Evolutionary conservation across 2,797 vertebrate genomes (phyloP).

Genomic region (Enteromius anoplus): DNA sequence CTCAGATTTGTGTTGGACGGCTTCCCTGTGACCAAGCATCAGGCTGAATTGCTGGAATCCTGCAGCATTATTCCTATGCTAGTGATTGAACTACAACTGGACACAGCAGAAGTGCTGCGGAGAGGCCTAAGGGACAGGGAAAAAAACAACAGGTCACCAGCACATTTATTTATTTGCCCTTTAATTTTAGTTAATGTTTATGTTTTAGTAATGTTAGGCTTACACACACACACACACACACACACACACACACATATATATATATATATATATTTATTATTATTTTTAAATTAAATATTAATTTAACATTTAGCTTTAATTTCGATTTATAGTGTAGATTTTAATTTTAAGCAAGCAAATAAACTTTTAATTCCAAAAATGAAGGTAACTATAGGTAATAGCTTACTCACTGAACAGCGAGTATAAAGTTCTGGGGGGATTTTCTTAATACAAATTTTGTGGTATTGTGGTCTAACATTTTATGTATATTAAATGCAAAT

Average conservation of each 20-base stretch:
- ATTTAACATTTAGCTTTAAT: too few species aligned
- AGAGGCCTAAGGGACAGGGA: slow-evolving; percentile 83
- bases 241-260: too few species aligned
- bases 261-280: too few species aligned
- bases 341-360: too few species aligned
- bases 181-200: not conserved
- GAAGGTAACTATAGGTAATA: too few species aligned
- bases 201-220: too few species aligned
- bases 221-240: too few species aligned
- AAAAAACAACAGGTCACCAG: slow-evolving; percentile 76
- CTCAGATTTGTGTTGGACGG: slow-evolving; percentile 91
- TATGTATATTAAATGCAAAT: slow-evolving; percentile 16
- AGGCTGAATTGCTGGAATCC: slow-evolving; percentile 82
- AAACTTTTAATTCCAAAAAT: too few species aligned
- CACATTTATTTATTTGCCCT: not conserved
- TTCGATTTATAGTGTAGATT: too few species aligned
- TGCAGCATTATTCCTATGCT: slow-evolving; percentile 85
- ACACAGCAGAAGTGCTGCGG: slow-evolving; percentile 84
- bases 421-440: too few species aligned
- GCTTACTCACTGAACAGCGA: too few species aligned
- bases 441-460: not conserved
- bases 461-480: not conserved
- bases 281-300: too few species aligned
- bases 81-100: slow-evolving; percentile 86
- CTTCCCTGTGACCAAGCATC: slow-evolving; percentile 85